Evolutionary conservation across 64 coral and sea anemone genomes (phyloP), one percentile per base, ranked within the genome.

Genomic region (Stichodactyla helianthus): DNA sequence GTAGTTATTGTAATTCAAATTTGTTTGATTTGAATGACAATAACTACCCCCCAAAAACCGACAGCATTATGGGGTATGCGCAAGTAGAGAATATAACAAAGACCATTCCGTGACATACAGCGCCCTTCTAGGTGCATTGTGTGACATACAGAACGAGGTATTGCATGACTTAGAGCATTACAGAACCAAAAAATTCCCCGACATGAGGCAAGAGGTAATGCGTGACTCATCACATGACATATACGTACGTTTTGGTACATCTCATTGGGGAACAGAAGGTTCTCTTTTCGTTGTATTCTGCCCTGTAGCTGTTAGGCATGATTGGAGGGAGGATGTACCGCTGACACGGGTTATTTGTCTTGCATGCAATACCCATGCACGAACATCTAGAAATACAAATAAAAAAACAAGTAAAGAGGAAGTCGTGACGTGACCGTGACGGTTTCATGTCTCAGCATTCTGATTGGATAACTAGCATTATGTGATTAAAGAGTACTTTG

Each of bases 261-360:
- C 78, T 51, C 1, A 1, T 12, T 20, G 78, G 78, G 0, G 78
- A 81, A 15, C 78, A 81, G 16, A 51, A 6, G 51, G 35, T 51
- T 3, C 6, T 52, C 26, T 81, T 81, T 54, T 81, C 78, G 78
- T 81, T 81, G 52, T 81, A 81, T 52, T 81, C 78, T 19, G 35
- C 35, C 17, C 52, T 51, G 78, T 81, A 81, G 78, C 78, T 81
- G 19, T n/a, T 8, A 81, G 78, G 78, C 78, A 81, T 53, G 78
- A 81, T 53, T 2, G 78, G 78, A 81, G 78, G 78, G 6, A 81
- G 78, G 17, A 51, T 19, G n/a, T 9, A 80, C 78, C 2, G 5
- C 78, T 54, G 14, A 53, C 78, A 80, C 5, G 78, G 78, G 20
- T 50, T 52, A 20, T 14, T 54, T 51, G 78, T 20, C 50, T 54